A percentile compares a stretch with the other conserved stretches of the same genome.
Conservation (phyloP, 2,888 invertebrate species). For the Lithosia quadra region DNA sequence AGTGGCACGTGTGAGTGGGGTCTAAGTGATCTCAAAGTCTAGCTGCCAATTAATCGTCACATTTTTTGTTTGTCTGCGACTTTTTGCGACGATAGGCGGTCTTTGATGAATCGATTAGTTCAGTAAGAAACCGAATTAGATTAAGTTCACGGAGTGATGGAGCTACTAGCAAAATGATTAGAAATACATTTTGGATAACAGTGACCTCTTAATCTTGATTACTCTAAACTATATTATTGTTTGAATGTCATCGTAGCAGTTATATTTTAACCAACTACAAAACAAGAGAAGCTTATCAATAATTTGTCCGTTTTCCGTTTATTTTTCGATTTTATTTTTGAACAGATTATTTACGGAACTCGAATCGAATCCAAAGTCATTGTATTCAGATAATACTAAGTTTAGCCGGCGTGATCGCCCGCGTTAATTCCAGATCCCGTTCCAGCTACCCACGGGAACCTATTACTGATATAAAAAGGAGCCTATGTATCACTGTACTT, state of each 20-base stretch:
- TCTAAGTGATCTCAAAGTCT: background rate
- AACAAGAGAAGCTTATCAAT: too few relatives aligned
- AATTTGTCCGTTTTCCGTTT: too few relatives aligned
- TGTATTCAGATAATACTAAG: too few relatives aligned
- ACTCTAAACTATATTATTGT: background rate
- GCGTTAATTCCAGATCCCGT: too few relatives aligned
- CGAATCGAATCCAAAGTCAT: too few relatives aligned
- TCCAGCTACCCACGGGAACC: too few relatives aligned
- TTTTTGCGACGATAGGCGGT: constrained; percentile 3
- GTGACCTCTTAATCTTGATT: background rate
- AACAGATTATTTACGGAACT: too few relatives aligned
- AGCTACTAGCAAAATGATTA: background rate
- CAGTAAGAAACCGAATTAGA: background rate
- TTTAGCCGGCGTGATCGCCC: too few relatives aligned
- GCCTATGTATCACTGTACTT: too few relatives aligned
- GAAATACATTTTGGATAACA: background rate
- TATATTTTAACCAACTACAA: too few relatives aligned
- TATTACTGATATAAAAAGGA: too few relatives aligned
- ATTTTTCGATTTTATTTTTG: too few relatives aligned
- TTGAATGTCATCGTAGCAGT: background rate
- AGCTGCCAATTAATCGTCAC: constrained; percentile 5
- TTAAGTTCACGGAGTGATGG: background rate
- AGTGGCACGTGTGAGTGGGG: background rate
- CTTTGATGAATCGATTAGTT: constrained; percentile 2
- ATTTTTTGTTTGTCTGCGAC: constrained; percentile 11